Conservation (phyloP, 2,888 invertebrate genomes). For the Bellardia pandia region DNA sequence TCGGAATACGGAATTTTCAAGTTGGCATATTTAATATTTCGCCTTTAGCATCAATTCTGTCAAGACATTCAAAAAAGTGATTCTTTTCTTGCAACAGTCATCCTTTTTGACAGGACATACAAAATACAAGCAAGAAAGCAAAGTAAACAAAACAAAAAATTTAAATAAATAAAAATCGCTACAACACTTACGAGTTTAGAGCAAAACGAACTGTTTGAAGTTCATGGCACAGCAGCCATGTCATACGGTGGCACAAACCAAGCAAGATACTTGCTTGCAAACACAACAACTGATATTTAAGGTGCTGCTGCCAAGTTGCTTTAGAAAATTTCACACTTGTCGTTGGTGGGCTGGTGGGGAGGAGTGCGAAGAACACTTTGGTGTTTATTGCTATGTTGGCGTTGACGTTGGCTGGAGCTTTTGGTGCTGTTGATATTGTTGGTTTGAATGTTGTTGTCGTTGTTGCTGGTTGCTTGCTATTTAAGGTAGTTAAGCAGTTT, state of each 20-base stretch:
- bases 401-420: conserved; percentile 46
- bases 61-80: not conserved
- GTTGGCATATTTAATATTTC: not conserved
- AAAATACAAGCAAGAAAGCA: not conserved
- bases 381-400: conserved; percentile 56
- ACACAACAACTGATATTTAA: conserved; percentile 54
- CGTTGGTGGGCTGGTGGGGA: not conserved
- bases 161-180: conserved; percentile 39
- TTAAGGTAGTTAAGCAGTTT: conserved; percentile 74
- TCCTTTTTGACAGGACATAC: conserved; percentile 29
- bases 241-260: conserved; percentile 29
- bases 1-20: no score
- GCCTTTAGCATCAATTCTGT: not conserved
- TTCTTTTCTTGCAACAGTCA: not conserved
- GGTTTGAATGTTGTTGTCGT: conserved; percentile 64
- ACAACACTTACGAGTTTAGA: not conserved
- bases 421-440: conserved; percentile 51
- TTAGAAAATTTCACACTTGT: conserved; percentile 68
- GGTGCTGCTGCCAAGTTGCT: conserved; percentile 61
- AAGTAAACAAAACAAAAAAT: not conserved
- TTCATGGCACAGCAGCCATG: conserved; percentile 50
- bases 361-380: conserved; percentile 34
- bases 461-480: conserved; percentile 71
- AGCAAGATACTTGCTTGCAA: not conserved
- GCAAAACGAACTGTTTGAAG: conserved; percentile 64